Conservation (phyloP, 1,140 invertebrate species). For the Telenomus remus region DNA sequence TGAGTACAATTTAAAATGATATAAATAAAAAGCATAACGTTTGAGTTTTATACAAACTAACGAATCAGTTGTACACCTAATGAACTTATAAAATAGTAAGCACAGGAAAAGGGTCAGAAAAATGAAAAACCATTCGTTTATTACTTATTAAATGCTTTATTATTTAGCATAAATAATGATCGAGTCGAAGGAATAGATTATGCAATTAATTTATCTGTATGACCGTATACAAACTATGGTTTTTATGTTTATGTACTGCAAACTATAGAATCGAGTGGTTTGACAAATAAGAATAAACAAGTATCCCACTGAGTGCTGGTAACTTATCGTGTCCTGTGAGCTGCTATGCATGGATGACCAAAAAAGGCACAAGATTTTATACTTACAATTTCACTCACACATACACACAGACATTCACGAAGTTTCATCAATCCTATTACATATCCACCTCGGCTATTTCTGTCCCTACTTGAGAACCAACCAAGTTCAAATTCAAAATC, state of each 20-base stretch:
- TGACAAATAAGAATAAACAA: slow-evolving; percentile 6
- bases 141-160: slow-evolving; percentile 42
- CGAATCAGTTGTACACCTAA: too few species aligned
- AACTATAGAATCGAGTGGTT: too few species aligned
- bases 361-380: slow-evolving; percentile 55
- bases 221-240: slow-evolving; percentile 10
- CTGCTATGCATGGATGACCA: slow-evolving; percentile 33
- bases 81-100: too few species aligned
- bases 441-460: neutral
- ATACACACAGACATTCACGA: slow-evolving; percentile 31
- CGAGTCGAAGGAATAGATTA: slow-evolving; percentile 17
- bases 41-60: too few species aligned
- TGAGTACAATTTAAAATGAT: too few species aligned
- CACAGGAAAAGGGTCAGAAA: too few species aligned
- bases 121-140: too few species aligned
- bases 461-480: slow-evolving; percentile 5
- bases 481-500: slow-evolving; percentile 52
- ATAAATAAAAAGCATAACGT: too few species aligned
- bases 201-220: slow-evolving; percentile 35
- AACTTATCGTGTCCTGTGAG: slow-evolving; percentile 14
- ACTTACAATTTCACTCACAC: slow-evolving; percentile 41
- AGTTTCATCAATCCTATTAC: slow-evolving; percentile 13
- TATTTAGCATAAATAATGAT: slow-evolving; percentile 55
- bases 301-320: slow-evolving; percentile 4
- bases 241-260: too few species aligned